phyloP scores from a whole-genome alignment of 2,888 invertebrate species.

The Amorpha juglandis region DNA sequence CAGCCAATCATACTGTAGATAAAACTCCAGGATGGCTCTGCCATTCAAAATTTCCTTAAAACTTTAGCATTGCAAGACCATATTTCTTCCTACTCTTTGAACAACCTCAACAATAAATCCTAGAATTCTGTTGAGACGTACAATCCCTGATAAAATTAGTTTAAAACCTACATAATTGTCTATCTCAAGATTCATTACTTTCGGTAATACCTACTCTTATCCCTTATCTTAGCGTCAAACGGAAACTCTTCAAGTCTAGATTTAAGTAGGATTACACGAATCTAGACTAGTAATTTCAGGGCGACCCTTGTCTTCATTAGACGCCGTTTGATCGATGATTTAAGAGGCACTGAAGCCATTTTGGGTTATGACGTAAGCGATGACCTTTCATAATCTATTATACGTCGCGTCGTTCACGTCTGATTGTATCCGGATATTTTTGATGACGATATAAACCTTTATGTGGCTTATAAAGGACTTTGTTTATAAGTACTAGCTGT shows the following conservation, averaged over 20 bases:
- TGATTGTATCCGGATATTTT: not conserved
- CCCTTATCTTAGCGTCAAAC: not conserved
- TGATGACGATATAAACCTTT: not conserved
- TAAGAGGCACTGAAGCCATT: not conserved
- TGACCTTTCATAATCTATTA: not conserved
- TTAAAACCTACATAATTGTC: not conserved
- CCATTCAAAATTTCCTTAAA: too few species aligned
- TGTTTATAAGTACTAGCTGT: too few species aligned
- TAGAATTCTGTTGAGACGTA: too few species aligned
- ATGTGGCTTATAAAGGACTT: too few species aligned
- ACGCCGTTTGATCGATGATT: constrained; percentile 10
- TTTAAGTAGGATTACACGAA: not conserved
- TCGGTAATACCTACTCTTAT: not conserved
- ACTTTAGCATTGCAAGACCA: too few species aligned
- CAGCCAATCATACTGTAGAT: too few species aligned
- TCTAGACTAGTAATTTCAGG: constrained; percentile 1
- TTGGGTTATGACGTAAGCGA: not conserved
- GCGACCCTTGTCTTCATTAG: constrained; percentile 20
- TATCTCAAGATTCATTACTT: not conserved
- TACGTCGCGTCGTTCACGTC: not conserved
- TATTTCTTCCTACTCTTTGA: too few species aligned
- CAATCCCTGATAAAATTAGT: not conserved
- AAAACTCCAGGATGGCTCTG: too few species aligned
- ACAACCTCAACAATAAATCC: too few species aligned
- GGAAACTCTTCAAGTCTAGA: not conserved